Evolutionary conservation across 92 coral and sea anemone species (phyloP).

Genomic region (Zoanthus sansibaricus): DNA sequence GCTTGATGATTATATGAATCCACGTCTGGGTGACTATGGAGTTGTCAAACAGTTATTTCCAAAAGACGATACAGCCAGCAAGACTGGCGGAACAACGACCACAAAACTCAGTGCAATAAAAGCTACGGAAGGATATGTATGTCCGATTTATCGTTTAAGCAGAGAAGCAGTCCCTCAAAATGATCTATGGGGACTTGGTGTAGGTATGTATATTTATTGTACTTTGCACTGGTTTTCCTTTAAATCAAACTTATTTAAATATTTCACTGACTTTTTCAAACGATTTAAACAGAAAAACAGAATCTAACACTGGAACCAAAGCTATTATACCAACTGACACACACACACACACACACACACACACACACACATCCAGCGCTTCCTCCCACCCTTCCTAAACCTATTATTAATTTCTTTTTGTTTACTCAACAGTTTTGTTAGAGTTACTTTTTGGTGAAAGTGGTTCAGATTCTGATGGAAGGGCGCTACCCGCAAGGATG

Average conservation of each 20-base stretch:
- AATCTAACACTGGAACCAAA: too few species aligned
- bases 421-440: slow-evolving; percentile 16
- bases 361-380: too few species aligned
- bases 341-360: too few species aligned
- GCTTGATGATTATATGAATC: slow-evolving; percentile 25
- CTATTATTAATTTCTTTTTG: background rate
- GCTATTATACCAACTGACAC: too few species aligned
- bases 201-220: background rate
- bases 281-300: too few species aligned
- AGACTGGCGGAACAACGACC: slow-evolving; percentile 13
- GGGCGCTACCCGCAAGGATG: background rate
- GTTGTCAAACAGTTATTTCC: slow-evolving; percentile 25
- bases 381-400: too few species aligned
- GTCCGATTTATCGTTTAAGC: slow-evolving; percentile 10
- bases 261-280: background rate
- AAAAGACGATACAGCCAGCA: slow-evolving; percentile 2
- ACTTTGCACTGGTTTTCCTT: background rate
- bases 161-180: slow-evolving; percentile 11
- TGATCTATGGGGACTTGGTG: slow-evolving; percentile 49
- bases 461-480: slow-evolving; percentile 10
- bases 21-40: slow-evolving; percentile 42
- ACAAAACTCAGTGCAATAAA: slow-evolving; percentile 6
- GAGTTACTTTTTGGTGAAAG: slow-evolving; percentile 36
- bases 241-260: background rate
- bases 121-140: slow-evolving; percentile 38